Conservation (phyloP, 2,888 invertebrate species). For the Caenorhabditis imperialis region DNA sequence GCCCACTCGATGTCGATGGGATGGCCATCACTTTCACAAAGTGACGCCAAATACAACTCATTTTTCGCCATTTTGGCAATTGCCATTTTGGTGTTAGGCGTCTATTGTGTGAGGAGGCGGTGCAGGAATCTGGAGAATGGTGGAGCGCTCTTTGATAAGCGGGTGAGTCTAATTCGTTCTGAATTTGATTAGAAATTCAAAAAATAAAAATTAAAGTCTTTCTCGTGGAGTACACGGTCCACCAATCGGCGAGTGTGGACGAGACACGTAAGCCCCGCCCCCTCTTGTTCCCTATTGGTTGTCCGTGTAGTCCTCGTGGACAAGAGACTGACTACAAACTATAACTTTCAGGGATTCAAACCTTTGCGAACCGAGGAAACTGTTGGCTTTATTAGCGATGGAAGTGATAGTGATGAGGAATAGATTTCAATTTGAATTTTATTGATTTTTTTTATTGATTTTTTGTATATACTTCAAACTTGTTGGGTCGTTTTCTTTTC, state of each 20-base stretch:
- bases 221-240: too few relatives aligned
- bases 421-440: constrained; percentile 9
- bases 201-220: background rate
- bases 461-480: too few relatives aligned
- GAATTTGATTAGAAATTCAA: constrained; percentile 3
- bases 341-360: constrained; percentile 71
- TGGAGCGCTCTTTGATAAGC: constrained; percentile 39
- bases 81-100: constrained; percentile 31
- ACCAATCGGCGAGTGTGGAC: too few relatives aligned
- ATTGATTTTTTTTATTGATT: constrained; percentile 5
- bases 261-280: too few relatives aligned
- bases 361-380: constrained; percentile 70
- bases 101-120: constrained; percentile 38
- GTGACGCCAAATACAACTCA: constrained; percentile 30
- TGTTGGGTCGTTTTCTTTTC: too few relatives aligned
- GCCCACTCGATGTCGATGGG: constrained; percentile 1
- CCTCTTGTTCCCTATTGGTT: too few relatives aligned
- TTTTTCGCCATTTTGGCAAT: constrained; percentile 30
- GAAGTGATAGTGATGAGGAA: constrained; percentile 61
- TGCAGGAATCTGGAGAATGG: constrained; percentile 45
- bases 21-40: constrained; percentile 18
- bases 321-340: constrained; percentile 1
- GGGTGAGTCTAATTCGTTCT: constrained; percentile 19
- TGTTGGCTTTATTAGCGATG: constrained; percentile 60
- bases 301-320: too few relatives aligned